Base-by-base conservation (phyloP, 2,888 invertebrate species). In the Orthosia gracilis region DNA sequence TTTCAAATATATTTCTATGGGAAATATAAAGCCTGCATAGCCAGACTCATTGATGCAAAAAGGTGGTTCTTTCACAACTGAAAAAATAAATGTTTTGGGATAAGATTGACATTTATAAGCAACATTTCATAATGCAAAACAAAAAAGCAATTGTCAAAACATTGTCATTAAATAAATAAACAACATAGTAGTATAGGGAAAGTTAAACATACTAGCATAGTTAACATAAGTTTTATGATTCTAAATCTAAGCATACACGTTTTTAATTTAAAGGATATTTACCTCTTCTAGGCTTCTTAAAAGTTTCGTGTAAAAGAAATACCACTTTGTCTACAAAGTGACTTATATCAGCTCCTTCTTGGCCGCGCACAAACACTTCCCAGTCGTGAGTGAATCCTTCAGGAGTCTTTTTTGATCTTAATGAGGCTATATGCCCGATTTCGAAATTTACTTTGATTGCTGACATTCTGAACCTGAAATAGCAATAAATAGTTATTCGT, bases 341-440 rank as follows among this genome's bases (percentile, higher is more conserved):
- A 90, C 98, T 98, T 88, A 99, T 98, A 91, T 98, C 98, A 84
- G 98, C 97, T 87, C 98, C 98, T 91, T 99, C 98, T 85, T 97
- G 97, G 70, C 99, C 99, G 90, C 98, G 97, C 31, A 99, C 98
- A 96, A 98, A 99, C 69, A 99, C 98, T 94, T 98, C 98, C 99
- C 99, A 99, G 94, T 99, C 99, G 96, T 99, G 99, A 86, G 99
- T 99, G 93, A 98, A 99, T 63, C 99, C 99, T 92, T 99, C 98
- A 31, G 97, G 97, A 18, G 99, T 98, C 88, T 97, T 97, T 92
- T 98, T 98, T 69, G 97, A 97, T 90, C 98, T 97, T 87, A 99
- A 93, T 79, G 97, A 97, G 84, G 99, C 98, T 94, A 98, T 97
- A 95, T 99, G 99, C 84, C 99, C 99, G 93, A 99, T 98, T 97